phyloP scores from a whole-genome alignment of 2,113 vertebrate species.

The Toxotes chatareus region DNA sequence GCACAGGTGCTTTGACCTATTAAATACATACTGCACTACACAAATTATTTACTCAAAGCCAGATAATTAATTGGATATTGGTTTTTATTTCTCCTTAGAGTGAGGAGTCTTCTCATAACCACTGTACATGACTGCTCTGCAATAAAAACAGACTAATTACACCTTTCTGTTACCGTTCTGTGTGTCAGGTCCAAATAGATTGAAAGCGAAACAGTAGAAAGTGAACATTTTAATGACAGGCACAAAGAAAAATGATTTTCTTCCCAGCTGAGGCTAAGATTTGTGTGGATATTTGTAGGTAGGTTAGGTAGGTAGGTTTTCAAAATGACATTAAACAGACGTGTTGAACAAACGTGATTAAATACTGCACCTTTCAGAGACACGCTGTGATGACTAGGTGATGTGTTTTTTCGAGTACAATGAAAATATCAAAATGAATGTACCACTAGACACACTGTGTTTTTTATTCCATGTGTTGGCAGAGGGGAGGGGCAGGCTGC shows the following conservation, averaged over 20 bases:
- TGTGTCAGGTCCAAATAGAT: not conserved
- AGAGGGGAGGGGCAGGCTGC: not conserved
- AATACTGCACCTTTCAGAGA: not conserved
- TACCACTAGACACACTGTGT: no score
- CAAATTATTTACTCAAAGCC: conserved; percentile 24
- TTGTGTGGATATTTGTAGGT: not conserved
- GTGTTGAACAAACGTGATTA: not conserved
- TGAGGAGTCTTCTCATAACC: not conserved
- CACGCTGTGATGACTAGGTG: not conserved
- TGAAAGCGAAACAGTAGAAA: not conserved
- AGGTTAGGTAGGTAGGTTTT: no score
- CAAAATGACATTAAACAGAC: not conserved
- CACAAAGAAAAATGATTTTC: no score
- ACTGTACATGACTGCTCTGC: not conserved
- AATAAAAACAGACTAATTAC: not conserved
- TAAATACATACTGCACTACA: conserved; percentile 11
- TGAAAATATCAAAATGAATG: no score
- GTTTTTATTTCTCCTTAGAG: not conserved
- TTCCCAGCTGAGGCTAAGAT: not conserved
- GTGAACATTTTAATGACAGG: conserved; percentile 1
- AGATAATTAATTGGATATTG: conserved; percentile 23
- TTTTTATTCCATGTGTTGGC: not conserved
- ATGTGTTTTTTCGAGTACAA: not conserved
- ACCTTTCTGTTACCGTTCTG: not conserved
- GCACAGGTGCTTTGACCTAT: conserved; percentile 29